These are phyloP conservation scores for Melanotus villosus DNA, from an alignment of 2,888 invertebrate genomes.

Conservation along the genomic window DNA sequence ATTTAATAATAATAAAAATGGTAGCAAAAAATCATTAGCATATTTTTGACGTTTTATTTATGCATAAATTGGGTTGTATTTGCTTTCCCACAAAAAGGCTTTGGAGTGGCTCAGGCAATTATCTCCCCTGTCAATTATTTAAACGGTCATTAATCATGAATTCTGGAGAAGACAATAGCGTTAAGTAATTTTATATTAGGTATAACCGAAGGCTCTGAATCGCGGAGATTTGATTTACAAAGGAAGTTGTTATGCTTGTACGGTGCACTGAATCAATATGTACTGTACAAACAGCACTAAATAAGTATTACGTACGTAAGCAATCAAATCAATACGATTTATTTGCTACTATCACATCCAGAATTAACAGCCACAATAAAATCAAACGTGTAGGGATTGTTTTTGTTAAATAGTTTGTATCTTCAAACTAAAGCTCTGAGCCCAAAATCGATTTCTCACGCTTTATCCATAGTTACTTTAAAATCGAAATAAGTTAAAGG, in stretches of 20 bases:
- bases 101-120: constrained; percentile 26
- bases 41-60: constrained; percentile 14
- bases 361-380: not conserved
- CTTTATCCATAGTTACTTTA: too few species aligned
- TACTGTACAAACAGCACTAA: constrained; percentile 25
- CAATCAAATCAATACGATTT: not conserved
- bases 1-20: constrained; percentile 18
- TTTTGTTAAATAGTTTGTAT: too few species aligned
- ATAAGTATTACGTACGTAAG: not conserved
- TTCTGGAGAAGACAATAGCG: constrained; percentile 13
- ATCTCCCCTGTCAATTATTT: constrained; percentile 30
- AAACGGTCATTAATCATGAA: constrained; percentile 26
- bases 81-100: constrained; percentile 26
- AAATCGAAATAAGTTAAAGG: too few species aligned
- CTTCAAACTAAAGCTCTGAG: too few species aligned
- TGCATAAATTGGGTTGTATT: constrained; percentile 4
- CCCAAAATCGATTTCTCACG: too few species aligned
- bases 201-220: constrained; percentile 2
- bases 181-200: constrained; percentile 17
- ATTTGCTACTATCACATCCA: not conserved
- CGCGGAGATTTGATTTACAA: not conserved
- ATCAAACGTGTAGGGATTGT: too few species aligned
- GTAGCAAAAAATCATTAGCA: constrained; percentile 4
- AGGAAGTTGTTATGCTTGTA: constrained; percentile 12
- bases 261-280: constrained; percentile 30